These are phyloP conservation scores for Macropus fuliginosus DNA, from an alignment of 2,797 vertebrate genomes.

Conservation along the genomic window DNA sequence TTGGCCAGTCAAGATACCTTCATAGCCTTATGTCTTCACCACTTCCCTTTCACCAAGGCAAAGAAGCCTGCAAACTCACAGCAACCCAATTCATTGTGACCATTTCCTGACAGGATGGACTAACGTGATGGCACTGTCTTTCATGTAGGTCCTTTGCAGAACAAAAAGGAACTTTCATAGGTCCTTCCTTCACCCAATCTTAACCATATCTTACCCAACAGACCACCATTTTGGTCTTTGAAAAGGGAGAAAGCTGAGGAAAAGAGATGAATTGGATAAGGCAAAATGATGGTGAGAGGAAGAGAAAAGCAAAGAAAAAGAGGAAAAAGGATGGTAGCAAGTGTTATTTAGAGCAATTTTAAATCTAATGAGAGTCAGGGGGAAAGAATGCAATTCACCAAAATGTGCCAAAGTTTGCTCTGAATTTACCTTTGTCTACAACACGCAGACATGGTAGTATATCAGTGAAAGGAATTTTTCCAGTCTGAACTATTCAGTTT, in stretches of 20 bases:
- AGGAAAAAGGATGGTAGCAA: background rate
- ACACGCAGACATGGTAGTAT: background rate
- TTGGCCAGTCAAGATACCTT: background rate
- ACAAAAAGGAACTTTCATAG: background rate
- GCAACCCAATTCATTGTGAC: background rate
- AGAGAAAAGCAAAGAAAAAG: background rate
- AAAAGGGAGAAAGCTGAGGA: background rate
- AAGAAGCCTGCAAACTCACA: background rate
- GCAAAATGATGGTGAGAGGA: background rate
- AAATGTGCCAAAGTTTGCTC: background rate
- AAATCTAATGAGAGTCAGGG: background rate
- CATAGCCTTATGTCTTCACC: background rate
- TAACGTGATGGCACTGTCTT: background rate
- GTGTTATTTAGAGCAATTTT: background rate
- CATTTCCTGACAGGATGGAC: background rate
- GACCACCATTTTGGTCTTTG: background rate
- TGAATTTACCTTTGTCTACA: background rate
- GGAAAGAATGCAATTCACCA: background rate
- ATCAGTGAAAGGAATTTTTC: background rate
- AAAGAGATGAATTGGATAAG: background rate
- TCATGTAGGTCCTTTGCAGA: background rate
- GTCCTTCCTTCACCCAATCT: background rate
- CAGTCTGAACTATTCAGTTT: background rate
- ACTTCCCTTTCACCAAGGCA: background rate
- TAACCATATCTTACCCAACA: background rate